Evolutionary conservation across 2,797 vertebrate genomes (phyloP), one percentile per base, ranked within the genome.

Genomic region (Syngnathus rostellatus): DNA sequence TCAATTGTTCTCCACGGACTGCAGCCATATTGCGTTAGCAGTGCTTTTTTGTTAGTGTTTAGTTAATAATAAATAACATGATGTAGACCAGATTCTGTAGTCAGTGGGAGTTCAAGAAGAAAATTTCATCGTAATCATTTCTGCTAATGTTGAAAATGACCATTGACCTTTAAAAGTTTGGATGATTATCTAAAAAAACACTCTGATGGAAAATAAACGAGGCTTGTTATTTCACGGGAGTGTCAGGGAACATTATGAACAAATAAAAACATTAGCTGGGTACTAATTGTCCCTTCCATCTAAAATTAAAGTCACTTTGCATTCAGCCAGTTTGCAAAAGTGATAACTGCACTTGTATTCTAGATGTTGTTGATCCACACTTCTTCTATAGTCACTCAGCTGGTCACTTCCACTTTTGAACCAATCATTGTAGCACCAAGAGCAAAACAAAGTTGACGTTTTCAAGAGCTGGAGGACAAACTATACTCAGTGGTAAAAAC

Each of bases 121-220:
- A 57, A 40, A 69, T 61, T n/a, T 14, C 62, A 25, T 19, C 16
- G 38, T 63, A 25, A 9, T 66, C 1, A 2, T 72, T 67, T 63
- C n/a, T 65, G 66, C n/a, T 62, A 67, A 72, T 7, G 38, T 61
- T 39, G 59, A 41, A 41, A 45, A 45, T 25, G 21, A 62, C 31
- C 23, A 62, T 12, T 25, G n/a, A 45, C 60, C 60, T 62, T 45
- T 62, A 25, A 25, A 45, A 17, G 11, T 16, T 23, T 16, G 14
- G 41, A n/a, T 37, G 17, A 39, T n/a, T 16, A 12, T 16, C 19
- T 2, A 2, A 45, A 62, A 16, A 23, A 1, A 10, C 2, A n/a
- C 59, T 43, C 4, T 11, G 6, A 16, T 43, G 23, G 5, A 62
- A 43, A 62, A 43, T 39, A 39, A 41, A 37, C 9, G 16, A 57